Evolutionary conservation across 2,113 vertebrate genomes (phyloP).

Genomic region (Sterrhoptilus dennistouni): DNA sequence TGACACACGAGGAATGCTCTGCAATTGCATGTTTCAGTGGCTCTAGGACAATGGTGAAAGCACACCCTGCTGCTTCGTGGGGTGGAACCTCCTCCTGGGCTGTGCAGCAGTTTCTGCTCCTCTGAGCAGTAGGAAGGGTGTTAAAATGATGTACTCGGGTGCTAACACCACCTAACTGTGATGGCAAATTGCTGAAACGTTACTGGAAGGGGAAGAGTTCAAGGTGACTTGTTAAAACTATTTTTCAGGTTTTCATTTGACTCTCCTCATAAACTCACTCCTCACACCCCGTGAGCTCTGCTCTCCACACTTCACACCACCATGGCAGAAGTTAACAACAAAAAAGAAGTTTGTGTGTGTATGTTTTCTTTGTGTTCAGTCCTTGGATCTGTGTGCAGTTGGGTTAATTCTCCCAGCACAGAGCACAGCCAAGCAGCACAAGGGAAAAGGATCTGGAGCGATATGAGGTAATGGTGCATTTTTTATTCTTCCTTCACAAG

Average conservation of each 20-base stretch:
- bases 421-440: not conserved
- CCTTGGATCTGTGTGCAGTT: accelerated
- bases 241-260: not conserved
- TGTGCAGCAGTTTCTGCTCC: not conserved
- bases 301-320: not conserved
- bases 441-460: not conserved
- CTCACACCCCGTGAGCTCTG: not conserved
- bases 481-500: not conserved
- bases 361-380: not conserved
- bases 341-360: not conserved
- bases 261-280: too few relatives aligned
- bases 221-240: not conserved
- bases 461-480: not conserved
- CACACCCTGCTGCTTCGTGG: not conserved
- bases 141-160: not conserved
- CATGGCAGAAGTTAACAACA: not conserved
- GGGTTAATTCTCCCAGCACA: not conserved
- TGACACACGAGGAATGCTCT: not conserved
- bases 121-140: not conserved
- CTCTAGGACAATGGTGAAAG: not conserved
- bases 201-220: not conserved
- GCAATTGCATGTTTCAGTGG: not conserved
- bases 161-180: not conserved
- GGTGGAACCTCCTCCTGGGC: not conserved
- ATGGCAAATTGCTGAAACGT: not conserved